phyloP scores from a whole-genome alignment of 2,797 vertebrate genomes.

The Periparus ater region DNA sequence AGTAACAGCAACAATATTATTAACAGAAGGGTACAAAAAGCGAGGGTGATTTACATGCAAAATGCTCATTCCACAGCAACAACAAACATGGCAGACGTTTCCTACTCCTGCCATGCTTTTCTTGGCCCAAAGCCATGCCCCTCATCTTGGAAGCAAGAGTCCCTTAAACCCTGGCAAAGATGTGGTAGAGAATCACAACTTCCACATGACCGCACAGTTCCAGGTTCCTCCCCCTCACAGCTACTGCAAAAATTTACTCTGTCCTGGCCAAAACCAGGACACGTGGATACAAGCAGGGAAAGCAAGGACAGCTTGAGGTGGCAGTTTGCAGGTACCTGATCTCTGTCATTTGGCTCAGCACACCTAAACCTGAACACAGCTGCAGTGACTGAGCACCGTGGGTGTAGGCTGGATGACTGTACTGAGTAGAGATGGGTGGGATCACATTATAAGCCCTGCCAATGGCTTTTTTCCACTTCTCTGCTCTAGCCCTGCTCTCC shows the following conservation, averaged over 20 bases:
- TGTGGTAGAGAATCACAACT: background rate
- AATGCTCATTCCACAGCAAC: background rate
- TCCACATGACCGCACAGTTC: fast-evolving
- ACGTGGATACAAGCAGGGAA: background rate
- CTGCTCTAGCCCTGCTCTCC: background rate
- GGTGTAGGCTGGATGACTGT: background rate
- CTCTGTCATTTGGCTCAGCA: background rate
- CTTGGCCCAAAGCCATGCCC: background rate
- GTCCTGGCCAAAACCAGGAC: background rate
- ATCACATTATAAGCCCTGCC: background rate
- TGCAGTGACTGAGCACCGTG: background rate
- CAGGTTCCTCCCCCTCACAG: background rate
- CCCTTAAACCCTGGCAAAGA: background rate
- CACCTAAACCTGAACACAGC: background rate
- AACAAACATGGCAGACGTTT: background rate
- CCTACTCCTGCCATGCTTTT: background rate
- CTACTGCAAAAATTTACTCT: background rate
- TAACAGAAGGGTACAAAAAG: background rate
- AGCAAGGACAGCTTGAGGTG: background rate
- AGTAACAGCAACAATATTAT: background rate
- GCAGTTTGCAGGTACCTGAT: background rate
- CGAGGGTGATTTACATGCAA: background rate
- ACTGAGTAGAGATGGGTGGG: background rate
- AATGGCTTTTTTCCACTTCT: background rate
- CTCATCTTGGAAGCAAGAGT: background rate